Evolutionary conservation across 2,113 vertebrate genomes (phyloP), one percentile per base, ranked within the genome.

Genomic region (Echinops telfairi): DNA sequence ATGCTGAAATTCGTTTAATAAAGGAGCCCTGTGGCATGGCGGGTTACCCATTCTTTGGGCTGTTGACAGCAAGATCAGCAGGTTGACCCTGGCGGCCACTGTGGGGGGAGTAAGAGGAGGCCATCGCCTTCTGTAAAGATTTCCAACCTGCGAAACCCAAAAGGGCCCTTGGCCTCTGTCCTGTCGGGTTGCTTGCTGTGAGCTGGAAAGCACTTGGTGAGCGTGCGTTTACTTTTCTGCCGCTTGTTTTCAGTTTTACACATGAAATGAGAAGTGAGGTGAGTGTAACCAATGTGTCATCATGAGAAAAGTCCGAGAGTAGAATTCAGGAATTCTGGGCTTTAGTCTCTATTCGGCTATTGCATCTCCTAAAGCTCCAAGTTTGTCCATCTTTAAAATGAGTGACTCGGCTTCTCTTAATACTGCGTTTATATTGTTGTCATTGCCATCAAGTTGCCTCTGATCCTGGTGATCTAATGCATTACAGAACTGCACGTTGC

Each of bases 1-100:
- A 83, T 5, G 27, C 73, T 86, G 31, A 75, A 91, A 91, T 70
- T 22, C 9, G 60, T 85, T 90, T 90, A 71, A 53, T 80, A 33
- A 91, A 91, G 40, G 38, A 89, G 2, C 6, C 47, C 47, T 53
- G 47, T 53, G 47, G 47, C 47, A 53, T 53, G 2, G 47, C 40
- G 10, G 47, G 47, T 53, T 53, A 53, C 47, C 47, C 47, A 53
- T 8, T 53, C 47, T 53, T 53, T 53, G 47, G 47, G 12, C 47
- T 53, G 10, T 53, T 53, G 47, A 6, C 47, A 53, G 12, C 47
- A 53, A 9, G 9, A 53, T 53, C 47, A 53, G 47, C 10, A 53
- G 47, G 1, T 53, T 53, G 47, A 53, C 9, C 47, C 47, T 53
- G 47, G 47, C 12, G 47, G 47, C 10, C 12, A 6, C 12, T 53